Conservation (phyloP, 64 coral and sea anemone genomes). For the Porites australiensis region DNA sequence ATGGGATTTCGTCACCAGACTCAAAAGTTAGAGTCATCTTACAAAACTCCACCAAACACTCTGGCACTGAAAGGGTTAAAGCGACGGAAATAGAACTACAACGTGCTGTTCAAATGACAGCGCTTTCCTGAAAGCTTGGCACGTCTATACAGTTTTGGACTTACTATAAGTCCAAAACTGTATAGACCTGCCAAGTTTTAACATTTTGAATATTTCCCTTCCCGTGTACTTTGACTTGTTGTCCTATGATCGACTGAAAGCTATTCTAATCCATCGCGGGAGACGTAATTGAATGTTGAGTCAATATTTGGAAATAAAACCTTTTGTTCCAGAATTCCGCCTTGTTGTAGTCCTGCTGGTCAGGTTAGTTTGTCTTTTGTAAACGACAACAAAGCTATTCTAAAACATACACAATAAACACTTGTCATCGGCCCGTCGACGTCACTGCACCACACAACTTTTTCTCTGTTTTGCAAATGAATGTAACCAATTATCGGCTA, state of each 20-base stretch:
- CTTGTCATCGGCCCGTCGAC: background rate
- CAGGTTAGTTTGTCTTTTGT: slow-evolving; percentile 25
- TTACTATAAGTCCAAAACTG: too few species aligned
- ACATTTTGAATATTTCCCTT: background rate
- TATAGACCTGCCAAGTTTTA: too few species aligned
- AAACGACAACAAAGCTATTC: background rate
- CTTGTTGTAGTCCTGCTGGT: background rate
- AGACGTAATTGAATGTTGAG: slow-evolving; percentile 26
- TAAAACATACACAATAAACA: background rate
- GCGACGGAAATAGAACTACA: too few species aligned
- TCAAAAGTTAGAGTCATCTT: too few species aligned
- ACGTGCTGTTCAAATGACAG: too few species aligned
- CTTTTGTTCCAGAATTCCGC: slow-evolving; percentile 10
- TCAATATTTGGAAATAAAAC: slow-evolving; percentile 19
- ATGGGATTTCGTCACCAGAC: too few species aligned
- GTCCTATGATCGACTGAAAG: background rate
- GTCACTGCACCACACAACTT: background rate
- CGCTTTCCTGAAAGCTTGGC: too few species aligned
- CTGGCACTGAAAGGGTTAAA: too few species aligned
- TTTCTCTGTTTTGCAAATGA: slow-evolving; percentile 1
- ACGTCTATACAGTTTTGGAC: too few species aligned
- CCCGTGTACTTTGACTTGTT: background rate
- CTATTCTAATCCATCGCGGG: slow-evolving; percentile 41
- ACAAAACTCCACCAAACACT: too few species aligned
- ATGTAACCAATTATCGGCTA: slow-evolving; percentile 20